Evolutionary conservation across 2,888 invertebrate genomes (phyloP).

Genomic region (Meta bourneti): DNA sequence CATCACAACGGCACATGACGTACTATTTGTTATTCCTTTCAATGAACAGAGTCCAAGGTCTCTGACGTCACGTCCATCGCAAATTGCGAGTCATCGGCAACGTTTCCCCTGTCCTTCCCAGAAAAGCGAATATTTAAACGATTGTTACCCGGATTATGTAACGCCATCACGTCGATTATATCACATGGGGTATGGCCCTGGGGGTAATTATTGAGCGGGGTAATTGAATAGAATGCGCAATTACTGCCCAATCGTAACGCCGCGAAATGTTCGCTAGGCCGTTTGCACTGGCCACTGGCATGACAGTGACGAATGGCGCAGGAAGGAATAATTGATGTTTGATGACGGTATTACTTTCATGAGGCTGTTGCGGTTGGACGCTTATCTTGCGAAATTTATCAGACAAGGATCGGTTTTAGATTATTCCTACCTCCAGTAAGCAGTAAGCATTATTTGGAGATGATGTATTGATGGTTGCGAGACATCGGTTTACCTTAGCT

Average conservation of each 20-base stretch:
- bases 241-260: constrained; percentile 31
- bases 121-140: constrained; percentile 29
- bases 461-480: no score
- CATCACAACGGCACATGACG: constrained; percentile 15
- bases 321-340: constrained; percentile 23
- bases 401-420: no score
- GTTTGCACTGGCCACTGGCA: constrained; percentile 39
- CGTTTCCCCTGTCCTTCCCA: constrained; percentile 9
- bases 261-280: constrained; percentile 25
- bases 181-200: constrained; percentile 7
- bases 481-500: no score
- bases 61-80: constrained; percentile 26
- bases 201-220: constrained; percentile 19
- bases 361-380: neutral
- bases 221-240: constrained; percentile 47
- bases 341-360: constrained; percentile 31
- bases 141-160: constrained; percentile 31
- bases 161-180: constrained; percentile 47
- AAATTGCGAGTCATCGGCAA: constrained; percentile 21
- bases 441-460: no score
- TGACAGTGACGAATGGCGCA: constrained; percentile 54
- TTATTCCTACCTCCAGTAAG: no score
- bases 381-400: no score
- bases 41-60: neutral
- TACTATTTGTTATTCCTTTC: constrained; percentile 14